These are phyloP conservation scores for Augochlora pura DNA, from an alignment of 1,140 invertebrate genomes.

Conservation along the genomic window DNA sequence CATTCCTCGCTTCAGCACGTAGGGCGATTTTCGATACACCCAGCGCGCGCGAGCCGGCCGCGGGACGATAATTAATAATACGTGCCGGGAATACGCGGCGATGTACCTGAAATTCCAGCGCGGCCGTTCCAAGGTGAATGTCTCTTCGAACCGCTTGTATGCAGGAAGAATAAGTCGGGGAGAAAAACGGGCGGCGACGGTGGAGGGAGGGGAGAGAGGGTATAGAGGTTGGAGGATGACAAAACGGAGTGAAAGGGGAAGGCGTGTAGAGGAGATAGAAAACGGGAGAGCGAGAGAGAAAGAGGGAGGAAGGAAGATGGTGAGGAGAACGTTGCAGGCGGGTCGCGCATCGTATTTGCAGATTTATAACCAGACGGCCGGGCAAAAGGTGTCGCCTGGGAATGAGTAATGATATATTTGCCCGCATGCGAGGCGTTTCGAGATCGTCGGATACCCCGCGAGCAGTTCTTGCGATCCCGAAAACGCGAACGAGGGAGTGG, in stretches of 20 bases:
- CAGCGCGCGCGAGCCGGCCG: background rate
- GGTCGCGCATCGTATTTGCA: conserved; percentile 55
- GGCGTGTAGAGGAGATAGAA: background rate
- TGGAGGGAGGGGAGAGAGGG: background rate
- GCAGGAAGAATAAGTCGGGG: conserved; percentile 9
- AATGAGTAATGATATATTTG: conserved; percentile 70
- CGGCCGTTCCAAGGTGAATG: background rate
- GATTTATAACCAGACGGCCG: conserved; percentile 66
- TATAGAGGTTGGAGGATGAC: background rate
- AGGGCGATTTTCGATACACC: no score
- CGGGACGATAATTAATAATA: conserved; percentile 58
- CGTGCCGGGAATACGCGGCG: conserved; percentile 32
- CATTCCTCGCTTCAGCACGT: background rate
- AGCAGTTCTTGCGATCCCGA: conserved; percentile 53
- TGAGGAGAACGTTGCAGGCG: background rate
- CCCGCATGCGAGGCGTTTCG: conserved; percentile 65
- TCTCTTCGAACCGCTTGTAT: background rate
- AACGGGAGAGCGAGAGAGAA: background rate
- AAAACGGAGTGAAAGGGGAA: background rate
- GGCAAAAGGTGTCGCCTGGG: conserved; percentile 63
- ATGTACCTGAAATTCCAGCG: conserved; percentile 15
- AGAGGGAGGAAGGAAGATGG: no score
- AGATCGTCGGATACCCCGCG: conserved; percentile 60
- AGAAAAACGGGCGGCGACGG: background rate
- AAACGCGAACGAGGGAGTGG: conserved; percentile 45